Evolutionary conservation across 2,113 vertebrate genomes (phyloP).

Genomic region (Gasterosteus aculeatus): DNA sequence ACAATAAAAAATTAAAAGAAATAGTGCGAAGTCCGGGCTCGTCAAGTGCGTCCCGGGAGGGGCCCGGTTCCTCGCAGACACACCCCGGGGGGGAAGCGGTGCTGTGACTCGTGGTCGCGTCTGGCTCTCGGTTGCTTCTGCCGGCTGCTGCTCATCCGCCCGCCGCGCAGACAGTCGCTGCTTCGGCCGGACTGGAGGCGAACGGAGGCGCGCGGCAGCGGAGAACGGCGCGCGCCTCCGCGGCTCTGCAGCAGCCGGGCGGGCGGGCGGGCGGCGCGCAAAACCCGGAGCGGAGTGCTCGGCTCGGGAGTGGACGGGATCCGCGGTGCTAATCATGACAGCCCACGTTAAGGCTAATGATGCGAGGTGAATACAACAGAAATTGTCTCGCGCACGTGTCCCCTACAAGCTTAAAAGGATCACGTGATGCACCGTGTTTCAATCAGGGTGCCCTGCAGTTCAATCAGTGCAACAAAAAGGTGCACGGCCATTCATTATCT

Average conservation of each 20-base stretch:
- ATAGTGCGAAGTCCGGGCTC: constrained; percentile 46
- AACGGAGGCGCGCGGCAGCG: constrained; percentile 56
- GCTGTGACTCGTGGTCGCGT: constrained; percentile 28
- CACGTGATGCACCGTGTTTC: constrained; percentile 14
- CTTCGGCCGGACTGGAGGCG: constrained; percentile 70
- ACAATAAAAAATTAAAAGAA: constrained; percentile 26
- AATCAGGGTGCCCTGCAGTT: constrained; percentile 24
- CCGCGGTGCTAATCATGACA: constrained; percentile 33
- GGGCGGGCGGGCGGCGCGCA: constrained; percentile 37
- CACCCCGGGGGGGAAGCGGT: not conserved
- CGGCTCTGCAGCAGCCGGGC: constrained; percentile 79
- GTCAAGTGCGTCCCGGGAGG: constrained; percentile 34
- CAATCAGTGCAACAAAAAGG: constrained; percentile 32
- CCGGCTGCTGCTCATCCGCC: constrained; percentile 62
- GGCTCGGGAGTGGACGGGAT: constrained; percentile 18
- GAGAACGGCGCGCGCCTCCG: constrained; percentile 69
- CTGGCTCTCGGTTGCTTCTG: constrained; percentile 35
- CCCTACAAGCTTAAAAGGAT: not conserved
- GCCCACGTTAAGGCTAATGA: not conserved
- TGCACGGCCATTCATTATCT: constrained; percentile 37
- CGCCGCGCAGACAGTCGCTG: constrained; percentile 70
- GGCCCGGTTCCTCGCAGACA: not conserved
- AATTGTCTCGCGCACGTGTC: constrained; percentile 7
- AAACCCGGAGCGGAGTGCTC: constrained; percentile 66
- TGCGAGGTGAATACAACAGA: not conserved